Conservation (phyloP, 2,888 invertebrate species). For the Dexiosoma caninum region DNA sequence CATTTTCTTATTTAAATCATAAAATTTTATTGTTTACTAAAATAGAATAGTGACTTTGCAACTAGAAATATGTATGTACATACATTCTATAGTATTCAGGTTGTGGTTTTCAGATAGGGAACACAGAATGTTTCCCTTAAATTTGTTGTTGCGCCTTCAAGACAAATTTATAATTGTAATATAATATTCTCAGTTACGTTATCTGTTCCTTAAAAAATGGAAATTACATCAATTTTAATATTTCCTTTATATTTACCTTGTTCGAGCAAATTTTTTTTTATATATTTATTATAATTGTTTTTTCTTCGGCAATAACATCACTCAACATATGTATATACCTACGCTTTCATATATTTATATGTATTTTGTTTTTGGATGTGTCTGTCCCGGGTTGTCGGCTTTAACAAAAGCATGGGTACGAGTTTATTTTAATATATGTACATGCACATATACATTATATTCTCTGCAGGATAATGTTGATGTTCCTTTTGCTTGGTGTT, state of each 20-base stretch:
- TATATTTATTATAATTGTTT: not conserved
- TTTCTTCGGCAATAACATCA: constrained; percentile 10
- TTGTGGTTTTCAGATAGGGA: constrained; percentile 2
- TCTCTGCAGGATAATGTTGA: constrained; percentile 57
- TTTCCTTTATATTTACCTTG: constrained; percentile 43
- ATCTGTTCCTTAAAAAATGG: constrained; percentile 75
- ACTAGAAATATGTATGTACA: too few species aligned
- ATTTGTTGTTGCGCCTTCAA: constrained; percentile 62
- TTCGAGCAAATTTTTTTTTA: not conserved
- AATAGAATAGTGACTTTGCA: constrained; percentile 34
- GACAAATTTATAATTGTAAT: constrained; percentile 76
- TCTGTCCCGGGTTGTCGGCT: constrained; percentile 39
- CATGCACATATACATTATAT: constrained; percentile 39
- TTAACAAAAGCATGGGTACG: constrained; percentile 8
- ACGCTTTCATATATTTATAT: constrained; percentile 37
- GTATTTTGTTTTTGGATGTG: constrained; percentile 16
- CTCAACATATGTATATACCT: constrained; percentile 4
- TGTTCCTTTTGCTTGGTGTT: constrained; percentile 49
- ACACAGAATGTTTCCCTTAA: constrained; percentile 17
- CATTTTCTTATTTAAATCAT: constrained; percentile 48
- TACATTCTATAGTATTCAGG: constrained; percentile 13
- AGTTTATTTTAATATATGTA: constrained; percentile 35
- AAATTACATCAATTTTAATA: constrained; percentile 74
- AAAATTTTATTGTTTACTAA: constrained; percentile 51
- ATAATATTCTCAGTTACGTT: constrained; percentile 78